A percentile compares a stretch with the other conserved stretches of the same genome.
Conservation (phyloP, 2,797 vertebrate species). For the Argyrosomus regius region DNA sequence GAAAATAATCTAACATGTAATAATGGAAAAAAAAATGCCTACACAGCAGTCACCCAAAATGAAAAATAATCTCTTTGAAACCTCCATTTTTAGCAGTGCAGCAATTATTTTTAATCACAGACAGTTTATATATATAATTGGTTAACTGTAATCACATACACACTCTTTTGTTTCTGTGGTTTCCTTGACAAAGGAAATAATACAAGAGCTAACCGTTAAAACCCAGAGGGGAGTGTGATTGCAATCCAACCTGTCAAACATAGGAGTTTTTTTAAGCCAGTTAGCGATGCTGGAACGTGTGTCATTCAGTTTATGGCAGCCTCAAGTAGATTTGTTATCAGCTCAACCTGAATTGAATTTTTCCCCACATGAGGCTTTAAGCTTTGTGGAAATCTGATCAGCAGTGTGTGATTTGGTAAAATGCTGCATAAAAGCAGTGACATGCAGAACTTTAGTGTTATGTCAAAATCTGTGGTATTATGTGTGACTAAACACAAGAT, state of each 20-base stretch:
- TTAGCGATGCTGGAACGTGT: background rate
- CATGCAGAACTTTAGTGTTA: background rate
- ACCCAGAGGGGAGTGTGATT: too few species aligned
- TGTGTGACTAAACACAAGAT: background rate
- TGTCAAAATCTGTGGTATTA: constrained; percentile 12
- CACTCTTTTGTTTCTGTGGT: background rate
- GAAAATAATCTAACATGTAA: background rate
- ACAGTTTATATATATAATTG: background rate
- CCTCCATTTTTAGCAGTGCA: background rate
- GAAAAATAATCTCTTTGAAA: background rate
- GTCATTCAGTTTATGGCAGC: too few species aligned
- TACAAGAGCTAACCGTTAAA: background rate
- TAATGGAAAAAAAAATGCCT: background rate
- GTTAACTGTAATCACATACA: background rate
- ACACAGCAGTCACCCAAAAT: background rate
- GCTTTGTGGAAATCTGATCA: background rate
- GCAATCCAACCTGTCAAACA: background rate
- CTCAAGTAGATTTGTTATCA: background rate
- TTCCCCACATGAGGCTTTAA: background rate
- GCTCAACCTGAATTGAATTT: background rate
- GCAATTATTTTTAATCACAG: constrained; percentile 1
- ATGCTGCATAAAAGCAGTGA: background rate
- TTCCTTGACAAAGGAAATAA: background rate
- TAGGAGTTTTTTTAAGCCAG: background rate
- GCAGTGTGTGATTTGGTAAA: background rate